Base-by-base conservation (phyloP, 2,888 invertebrate genomes). In the Gymnosoma rotundatum region DNA sequence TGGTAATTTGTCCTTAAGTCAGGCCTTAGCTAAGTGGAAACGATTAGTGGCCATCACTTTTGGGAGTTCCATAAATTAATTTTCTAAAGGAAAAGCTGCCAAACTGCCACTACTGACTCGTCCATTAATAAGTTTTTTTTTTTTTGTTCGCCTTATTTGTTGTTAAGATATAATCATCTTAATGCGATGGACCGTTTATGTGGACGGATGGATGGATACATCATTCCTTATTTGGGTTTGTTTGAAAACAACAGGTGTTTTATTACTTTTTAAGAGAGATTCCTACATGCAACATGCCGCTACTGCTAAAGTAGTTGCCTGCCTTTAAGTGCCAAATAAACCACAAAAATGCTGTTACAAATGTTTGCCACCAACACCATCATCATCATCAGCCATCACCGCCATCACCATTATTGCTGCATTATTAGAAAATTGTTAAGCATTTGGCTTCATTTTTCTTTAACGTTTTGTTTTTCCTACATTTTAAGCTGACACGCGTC, bases 11-110 rank as follows among this genome's bases (percentile, higher is more conserved):
- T 80, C 80, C 80, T 74, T 80, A 67, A 67, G 45, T 61, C 50
- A 18, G 21, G 60, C 73, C 18, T 66, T 14, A 54, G 45, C 54
- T 78, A 78, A 78, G 32, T 70, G 32, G 42, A 10, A 42, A 25
- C 45, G 58, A 73, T 66, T 73, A 73, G 45, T 74, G 48, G 50
- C 20, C 63, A 75, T 70, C 38, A 69, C 75, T 75, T 56, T 81
- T 69, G 84, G 84, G 84, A 84, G 84, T 84, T 84, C 70, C 81
- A 75, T 72, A 76, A 83, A 83, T 83, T 79, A 83, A 79, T 83
- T 83, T 79, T 72, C 66, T 10, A 36, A 79, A 58, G 12, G n/a
- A 32, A 56, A 83, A 73, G 36, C 64, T 61, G 20, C n/a, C 20
- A 70, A 73, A 42, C 60, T 61, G 20, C n/a, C 20, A 70, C 58